Evolutionary conservation across 2,113 vertebrate genomes (phyloP), one percentile per base, ranked within the genome.

Genomic region (Clupea harengus): DNA sequence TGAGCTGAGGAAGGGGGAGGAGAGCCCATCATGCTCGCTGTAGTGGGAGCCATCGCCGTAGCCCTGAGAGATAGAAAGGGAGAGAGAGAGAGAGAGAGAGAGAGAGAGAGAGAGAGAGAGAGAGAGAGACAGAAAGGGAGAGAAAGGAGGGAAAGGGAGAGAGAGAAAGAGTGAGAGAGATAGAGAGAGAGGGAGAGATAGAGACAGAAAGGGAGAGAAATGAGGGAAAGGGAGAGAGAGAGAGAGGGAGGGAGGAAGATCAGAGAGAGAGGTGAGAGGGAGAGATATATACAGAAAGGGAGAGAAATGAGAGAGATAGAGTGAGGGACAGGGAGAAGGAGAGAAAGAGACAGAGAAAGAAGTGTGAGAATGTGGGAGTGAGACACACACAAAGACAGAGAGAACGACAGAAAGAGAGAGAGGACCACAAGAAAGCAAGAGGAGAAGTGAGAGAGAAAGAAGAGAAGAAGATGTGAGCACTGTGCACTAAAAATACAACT

Each of bases 11-110:
- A 99, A 99, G 0, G 97, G 92, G 0, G 98, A 96, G 88, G 97
- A 94, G 85, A 97, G 91, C n/a, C 96, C 96, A 88, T 97, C 93
- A 87, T 95, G 97, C 67, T 99, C 98, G 0, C 91, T 85, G 67
- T 97, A 99, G 94, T 97, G 98, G 45, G 97, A 67, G 0, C 96
- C 95, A 82, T 99, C 98, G 0, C 94, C 92, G 57, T 99, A 99
- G 85, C 92, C 94, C 98, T 99, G 92, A 20, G 89, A 89, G 82
- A 90, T 57, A 0, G 11, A 57, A 4, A 84, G 1, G 83, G 13
- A 78, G 28, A 75, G 39, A 85, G 8, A 82, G 22, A 78, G 28
- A 78, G 13, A 39, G 72, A 39, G 72, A 78, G 64, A 28, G 64
- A 28, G 0, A 10, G 28, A 75, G 67, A 32, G 25, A 3, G 57